Evolutionary conservation across 2,113 vertebrate genomes (phyloP).

Genomic region (Aldabrachelys gigantea): DNA sequence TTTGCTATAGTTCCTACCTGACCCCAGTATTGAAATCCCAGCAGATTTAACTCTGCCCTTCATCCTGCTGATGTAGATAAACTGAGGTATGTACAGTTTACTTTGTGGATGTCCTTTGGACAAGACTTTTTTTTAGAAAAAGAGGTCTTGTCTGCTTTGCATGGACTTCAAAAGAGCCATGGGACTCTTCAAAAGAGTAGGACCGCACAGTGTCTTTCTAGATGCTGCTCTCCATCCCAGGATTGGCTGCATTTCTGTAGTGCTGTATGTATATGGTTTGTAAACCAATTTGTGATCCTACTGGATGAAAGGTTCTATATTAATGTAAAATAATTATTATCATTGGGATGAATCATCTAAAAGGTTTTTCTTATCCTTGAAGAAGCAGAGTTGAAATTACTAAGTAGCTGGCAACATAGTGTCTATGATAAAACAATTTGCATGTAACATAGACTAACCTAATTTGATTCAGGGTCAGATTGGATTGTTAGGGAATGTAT

Average conservation of each 20-base stretch:
- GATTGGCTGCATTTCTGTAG: neutral
- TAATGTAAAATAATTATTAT: neutral
- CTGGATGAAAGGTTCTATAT: neutral
- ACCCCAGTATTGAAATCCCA: neutral
- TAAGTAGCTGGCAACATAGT: neutral
- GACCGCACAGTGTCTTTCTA: neutral
- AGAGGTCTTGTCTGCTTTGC: neutral
- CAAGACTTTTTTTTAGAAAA: neutral
- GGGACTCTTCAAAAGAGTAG: rapidly evolving
- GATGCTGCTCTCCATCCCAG: neutral
- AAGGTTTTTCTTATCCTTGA: neutral
- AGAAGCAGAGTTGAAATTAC: neutral
- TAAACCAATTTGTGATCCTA: neutral
- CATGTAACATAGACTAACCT: neutral
- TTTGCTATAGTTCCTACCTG: rapidly evolving
- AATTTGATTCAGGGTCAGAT: neutral
- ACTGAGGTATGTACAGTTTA: neutral
- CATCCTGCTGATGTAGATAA: neutral
- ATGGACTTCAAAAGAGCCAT: rapidly evolving
- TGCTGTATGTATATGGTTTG: neutral
- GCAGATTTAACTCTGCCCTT: neutral
- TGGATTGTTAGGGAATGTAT: neutral
- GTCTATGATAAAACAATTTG: constrained; percentile 3
- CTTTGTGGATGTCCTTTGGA: neutral
- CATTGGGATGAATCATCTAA: neutral